A percentile compares a stretch with the other conserved stretches of the same genome.
phyloP scores from a whole-genome alignment of 2,113 vertebrate genomes.

The Tragelaphus buxtoni region DNA sequence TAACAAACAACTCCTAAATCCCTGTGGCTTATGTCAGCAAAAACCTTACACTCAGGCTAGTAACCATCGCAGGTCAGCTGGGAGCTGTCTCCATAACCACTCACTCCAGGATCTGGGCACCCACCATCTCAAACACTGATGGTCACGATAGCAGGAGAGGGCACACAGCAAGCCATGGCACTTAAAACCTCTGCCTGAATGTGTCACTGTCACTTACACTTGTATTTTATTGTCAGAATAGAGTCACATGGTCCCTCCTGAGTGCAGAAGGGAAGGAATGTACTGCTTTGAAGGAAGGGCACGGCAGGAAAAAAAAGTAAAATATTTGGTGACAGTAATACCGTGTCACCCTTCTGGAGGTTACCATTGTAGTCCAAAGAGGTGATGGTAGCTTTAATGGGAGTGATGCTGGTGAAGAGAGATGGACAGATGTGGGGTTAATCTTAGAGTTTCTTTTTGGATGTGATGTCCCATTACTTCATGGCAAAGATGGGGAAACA shows the following conservation, averaged over 20 bases:
- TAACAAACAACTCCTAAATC: background rate
- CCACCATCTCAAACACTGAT: background rate
- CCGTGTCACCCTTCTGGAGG: background rate
- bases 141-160: fast-evolving
- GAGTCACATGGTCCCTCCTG: background rate
- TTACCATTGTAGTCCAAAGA: background rate
- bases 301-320: background rate
- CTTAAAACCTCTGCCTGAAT: background rate
- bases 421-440: background rate
- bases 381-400: background rate
- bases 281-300: background rate
- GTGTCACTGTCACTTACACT: background rate
- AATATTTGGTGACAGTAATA: background rate
- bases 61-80: too few species aligned
- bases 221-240: background rate
- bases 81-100: background rate
- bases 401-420: background rate
- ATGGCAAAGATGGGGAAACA: too few species aligned
- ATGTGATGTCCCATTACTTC: too few species aligned
- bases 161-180: background rate
- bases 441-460: background rate
- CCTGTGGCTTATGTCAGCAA: background rate
- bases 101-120: too few species aligned
- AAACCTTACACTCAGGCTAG: background rate
- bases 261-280: background rate